These are phyloP conservation scores for Sitta europaea DNA, from an alignment of 2,113 vertebrate genomes.

Conservation along the genomic window DNA sequence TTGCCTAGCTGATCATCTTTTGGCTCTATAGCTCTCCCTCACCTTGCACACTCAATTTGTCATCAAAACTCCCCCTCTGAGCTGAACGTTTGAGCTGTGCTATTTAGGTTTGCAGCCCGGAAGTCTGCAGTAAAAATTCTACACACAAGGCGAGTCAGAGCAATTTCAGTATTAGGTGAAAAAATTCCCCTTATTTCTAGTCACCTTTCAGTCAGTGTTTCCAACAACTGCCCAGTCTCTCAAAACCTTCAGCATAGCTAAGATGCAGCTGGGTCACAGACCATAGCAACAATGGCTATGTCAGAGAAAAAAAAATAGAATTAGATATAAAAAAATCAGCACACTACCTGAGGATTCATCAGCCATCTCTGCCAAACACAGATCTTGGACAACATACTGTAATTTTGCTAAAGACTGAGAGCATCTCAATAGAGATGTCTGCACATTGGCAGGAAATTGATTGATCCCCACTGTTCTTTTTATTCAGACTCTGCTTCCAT, in stretches of 20 bases:
- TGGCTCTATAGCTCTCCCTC: not conserved
- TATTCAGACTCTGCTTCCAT: not conserved
- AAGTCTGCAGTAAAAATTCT: not conserved
- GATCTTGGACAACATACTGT: not conserved
- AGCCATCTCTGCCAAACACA: not conserved
- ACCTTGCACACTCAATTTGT: not conserved
- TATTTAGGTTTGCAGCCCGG: not conserved
- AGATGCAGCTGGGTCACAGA: not conserved
- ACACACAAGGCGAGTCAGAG: not conserved
- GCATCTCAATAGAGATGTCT: not conserved
- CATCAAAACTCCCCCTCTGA: not conserved
- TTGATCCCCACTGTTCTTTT: not conserved
- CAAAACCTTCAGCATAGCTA: not conserved
- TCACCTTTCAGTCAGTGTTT: not conserved
- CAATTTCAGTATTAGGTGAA: slow-evolving; percentile 11
- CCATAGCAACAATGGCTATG: not conserved
- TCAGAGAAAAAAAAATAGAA: not conserved
- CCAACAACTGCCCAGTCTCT: not conserved
- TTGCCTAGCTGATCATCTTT: not conserved
- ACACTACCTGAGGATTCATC: not conserved
- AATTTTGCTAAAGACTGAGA: not conserved
- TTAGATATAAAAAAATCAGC: not conserved
- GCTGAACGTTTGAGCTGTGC: not conserved
- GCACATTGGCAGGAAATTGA: not conserved
- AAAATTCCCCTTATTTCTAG: not conserved